Conservation (phyloP, 1,140 invertebrate species). For the Pogonomyrmex barbatus region DNA sequence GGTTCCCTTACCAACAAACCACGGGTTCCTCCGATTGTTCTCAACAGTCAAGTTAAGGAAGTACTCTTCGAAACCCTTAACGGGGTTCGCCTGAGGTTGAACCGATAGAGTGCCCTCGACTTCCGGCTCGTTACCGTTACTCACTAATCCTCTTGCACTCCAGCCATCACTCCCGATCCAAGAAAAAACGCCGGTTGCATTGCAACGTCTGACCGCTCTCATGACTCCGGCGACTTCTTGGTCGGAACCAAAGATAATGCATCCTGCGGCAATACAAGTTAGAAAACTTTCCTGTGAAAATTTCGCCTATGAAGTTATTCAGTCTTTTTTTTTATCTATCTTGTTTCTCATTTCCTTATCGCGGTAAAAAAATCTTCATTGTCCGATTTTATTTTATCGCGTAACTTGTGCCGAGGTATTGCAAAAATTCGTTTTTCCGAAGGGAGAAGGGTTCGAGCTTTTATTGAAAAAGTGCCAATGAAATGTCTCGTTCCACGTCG, state of each 20-base stretch:
- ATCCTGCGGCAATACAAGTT: conserved; percentile 88
- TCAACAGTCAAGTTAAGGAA: conserved; percentile 94
- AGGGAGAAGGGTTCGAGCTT: neutral
- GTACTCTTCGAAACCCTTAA: conserved; percentile 95
- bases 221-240: conserved; percentile 98
- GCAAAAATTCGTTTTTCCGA: conserved; percentile 15
- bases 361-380: neutral
- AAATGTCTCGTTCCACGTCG: conserved; percentile 20
- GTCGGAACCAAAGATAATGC: conserved; percentile 98
- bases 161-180: conserved; percentile 98
- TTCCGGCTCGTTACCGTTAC: conserved; percentile 94
- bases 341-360: neutral
- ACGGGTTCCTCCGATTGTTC: conserved; percentile 95
- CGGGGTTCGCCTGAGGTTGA: conserved; percentile 95
- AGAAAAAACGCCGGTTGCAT: conserved; percentile 95
- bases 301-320: neutral
- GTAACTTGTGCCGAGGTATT: neutral
- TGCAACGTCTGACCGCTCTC: conserved; percentile 94
- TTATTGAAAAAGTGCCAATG: conserved; percentile 54
- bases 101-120: conserved; percentile 97
- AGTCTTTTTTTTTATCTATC: neutral
- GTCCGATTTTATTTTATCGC: conserved; percentile 30
- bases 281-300: neutral
- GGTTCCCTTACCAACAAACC: conserved; percentile 94
- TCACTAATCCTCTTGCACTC: conserved; percentile 94